phyloP scores from a whole-genome alignment of 2,888 invertebrate genomes.

The Gibbula magus region DNA sequence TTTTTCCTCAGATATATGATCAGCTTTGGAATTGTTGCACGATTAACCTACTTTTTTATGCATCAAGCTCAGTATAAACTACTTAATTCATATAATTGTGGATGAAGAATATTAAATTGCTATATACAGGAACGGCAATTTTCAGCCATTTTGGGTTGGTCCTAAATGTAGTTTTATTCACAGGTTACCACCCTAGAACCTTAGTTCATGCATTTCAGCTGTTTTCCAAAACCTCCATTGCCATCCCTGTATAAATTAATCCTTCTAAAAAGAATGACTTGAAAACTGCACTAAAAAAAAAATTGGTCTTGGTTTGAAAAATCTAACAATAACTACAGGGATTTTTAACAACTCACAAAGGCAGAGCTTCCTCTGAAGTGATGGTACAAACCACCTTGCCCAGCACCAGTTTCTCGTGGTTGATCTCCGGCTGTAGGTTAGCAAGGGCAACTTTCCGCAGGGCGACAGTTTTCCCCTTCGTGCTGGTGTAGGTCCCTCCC shows the following conservation, averaged over 20 bases:
- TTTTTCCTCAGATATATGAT: not conserved
- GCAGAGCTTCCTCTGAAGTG: conserved; percentile 84
- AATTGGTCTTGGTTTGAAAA: too few species aligned
- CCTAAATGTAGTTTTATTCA: too few species aligned
- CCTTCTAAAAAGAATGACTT: not conserved
- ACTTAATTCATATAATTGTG: too few species aligned
- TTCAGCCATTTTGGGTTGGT: too few species aligned
- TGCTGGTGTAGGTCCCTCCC: conserved; percentile 79
- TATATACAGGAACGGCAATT: too few species aligned
- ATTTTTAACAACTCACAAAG: conserved; percentile 73
- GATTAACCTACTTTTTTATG: not conserved
- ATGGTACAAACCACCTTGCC: conserved; percentile 89
- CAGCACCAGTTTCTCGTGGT: conserved; percentile 82
- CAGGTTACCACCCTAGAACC: too few species aligned
- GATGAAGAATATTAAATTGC: too few species aligned
- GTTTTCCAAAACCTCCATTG: too few species aligned
- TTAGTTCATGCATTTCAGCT: too few species aligned
- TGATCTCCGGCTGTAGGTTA: conserved; percentile 81
- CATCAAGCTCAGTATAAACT: too few species aligned
- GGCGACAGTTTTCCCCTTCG: conserved; percentile 77
- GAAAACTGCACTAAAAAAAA: not conserved
- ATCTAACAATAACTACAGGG: too few species aligned
- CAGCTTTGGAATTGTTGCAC: not conserved
- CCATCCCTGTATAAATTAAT: too few species aligned
- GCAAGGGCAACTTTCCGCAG: conserved; percentile 78